phyloP scores from a whole-genome alignment of 1,140 invertebrate genomes.

The Homalodisca vitripennis region DNA sequence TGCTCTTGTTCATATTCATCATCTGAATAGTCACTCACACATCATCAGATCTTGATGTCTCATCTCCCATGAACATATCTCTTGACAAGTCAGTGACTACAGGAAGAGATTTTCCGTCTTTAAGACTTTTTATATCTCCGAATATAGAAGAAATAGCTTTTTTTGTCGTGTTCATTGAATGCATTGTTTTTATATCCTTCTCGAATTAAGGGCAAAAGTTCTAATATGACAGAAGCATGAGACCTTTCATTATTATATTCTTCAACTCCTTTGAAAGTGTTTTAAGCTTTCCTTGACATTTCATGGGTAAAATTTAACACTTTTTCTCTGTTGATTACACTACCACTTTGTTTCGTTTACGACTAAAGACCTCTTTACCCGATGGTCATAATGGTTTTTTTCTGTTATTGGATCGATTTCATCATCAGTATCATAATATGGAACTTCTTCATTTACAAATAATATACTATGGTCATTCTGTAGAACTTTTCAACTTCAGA shows the following conservation, averaged over 20 bases:
- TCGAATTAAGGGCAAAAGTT: constrained; percentile 3
- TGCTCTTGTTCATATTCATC: background rate
- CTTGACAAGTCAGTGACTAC: background rate
- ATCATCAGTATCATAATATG: no score
- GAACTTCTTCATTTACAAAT: no score
- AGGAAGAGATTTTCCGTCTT: background rate
- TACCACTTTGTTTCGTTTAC: background rate
- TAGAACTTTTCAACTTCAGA: no score
- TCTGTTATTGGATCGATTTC: no score
- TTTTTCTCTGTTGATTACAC: background rate
- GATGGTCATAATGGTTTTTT: no score
- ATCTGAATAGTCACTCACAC: background rate
- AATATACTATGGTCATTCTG: no score
- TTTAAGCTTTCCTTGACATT: no score
- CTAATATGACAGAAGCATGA: constrained; percentile 7
- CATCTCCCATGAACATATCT: constrained; percentile 1
- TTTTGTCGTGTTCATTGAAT: constrained; percentile 17
- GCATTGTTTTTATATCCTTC: constrained; percentile 13
- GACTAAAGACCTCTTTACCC: background rate
- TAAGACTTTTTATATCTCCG: background rate
- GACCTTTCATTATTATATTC: no score
- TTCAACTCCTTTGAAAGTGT: no score
- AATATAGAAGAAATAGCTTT: background rate
- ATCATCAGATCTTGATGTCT: background rate
- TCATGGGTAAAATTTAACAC: background rate